phyloP scores from a whole-genome alignment of 2,888 invertebrate species.

The Lordiphosa andalusiaca region DNA sequence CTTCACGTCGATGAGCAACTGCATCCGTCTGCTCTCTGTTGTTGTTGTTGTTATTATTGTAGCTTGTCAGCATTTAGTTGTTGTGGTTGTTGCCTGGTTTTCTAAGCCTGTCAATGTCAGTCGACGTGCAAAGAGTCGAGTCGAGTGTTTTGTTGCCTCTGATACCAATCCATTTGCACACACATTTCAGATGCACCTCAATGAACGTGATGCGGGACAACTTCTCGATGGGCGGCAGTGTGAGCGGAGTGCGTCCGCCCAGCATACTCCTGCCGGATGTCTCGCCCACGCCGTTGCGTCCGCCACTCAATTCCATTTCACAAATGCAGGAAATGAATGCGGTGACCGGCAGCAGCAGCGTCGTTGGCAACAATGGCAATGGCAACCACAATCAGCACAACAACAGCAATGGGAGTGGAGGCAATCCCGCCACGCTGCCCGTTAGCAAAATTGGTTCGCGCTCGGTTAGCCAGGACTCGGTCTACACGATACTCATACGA shows the following conservation, averaged over 20 bases:
- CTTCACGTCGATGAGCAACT: slow-evolving; percentile 30
- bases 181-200: slow-evolving; percentile 86
- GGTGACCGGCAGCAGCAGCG: slow-evolving; percentile 15
- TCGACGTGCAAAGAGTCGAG: slow-evolving; percentile 3
- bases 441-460: slow-evolving; percentile 82
- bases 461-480: slow-evolving; percentile 87
- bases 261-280: slow-evolving; percentile 80
- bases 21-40: slow-evolving; percentile 23
- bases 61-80: slow-evolving; percentile 18
- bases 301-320: slow-evolving; percentile 81
- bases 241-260: slow-evolving; percentile 82
- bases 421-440: slow-evolving; percentile 79
- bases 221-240: slow-evolving; percentile 82
- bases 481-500: slow-evolving; percentile 95
- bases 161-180: slow-evolving; percentile 23
- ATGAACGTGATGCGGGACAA: slow-evolving; percentile 90
- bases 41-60: slow-evolving; percentile 17
- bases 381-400: slow-evolving; percentile 5
- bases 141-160: slow-evolving; percentile 6
- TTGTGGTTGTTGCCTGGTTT: slow-evolving; percentile 17
- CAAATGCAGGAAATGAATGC: slow-evolving; percentile 79
- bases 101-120: slow-evolving; percentile 40
- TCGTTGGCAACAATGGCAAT: slow-evolving; percentile 16
- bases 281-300: slow-evolving; percentile 80
- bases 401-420: slow-evolving; percentile 2